Evolutionary conservation across 2,888 invertebrate species (phyloP).

Genomic region (Drosophila tanythrix): DNA sequence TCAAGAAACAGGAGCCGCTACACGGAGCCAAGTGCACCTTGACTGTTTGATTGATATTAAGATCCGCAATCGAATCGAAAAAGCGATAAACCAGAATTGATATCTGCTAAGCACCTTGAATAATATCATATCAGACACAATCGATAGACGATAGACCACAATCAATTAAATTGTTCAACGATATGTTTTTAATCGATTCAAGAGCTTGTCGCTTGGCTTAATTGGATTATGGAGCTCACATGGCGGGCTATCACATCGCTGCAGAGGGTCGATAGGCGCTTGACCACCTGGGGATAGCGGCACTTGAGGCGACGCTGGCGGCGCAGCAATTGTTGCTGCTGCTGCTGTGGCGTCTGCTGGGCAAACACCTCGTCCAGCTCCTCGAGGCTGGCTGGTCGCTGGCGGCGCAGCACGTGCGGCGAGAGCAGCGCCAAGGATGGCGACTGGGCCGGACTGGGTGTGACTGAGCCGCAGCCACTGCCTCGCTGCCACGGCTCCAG

Average conservation of each 20-base stretch:
- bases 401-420: slow-evolving; percentile 83
- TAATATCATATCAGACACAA: neutral
- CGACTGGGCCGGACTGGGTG: slow-evolving; percentile 82
- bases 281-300: slow-evolving; percentile 85
- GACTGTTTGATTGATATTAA: neutral
- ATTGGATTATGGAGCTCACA: slow-evolving; percentile 77
- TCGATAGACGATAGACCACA: neutral
- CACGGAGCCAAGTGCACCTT: neutral
- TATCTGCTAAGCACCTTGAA: neutral
- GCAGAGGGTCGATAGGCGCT: slow-evolving; percentile 86
- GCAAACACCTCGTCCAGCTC: slow-evolving; percentile 67
- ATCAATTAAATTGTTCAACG: neutral
- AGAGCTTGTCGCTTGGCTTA: neutral
- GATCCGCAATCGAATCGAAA: neutral
- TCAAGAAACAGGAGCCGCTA: neutral
- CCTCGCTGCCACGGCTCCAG: slow-evolving; percentile 85
- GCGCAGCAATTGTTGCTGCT: slow-evolving; percentile 65
- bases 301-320: slow-evolving; percentile 79
- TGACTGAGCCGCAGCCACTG: slow-evolving; percentile 79
- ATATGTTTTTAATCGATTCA: neutral
- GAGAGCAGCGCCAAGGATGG: slow-evolving; percentile 82
- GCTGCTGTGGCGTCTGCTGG: slow-evolving; percentile 60
- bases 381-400: slow-evolving; percentile 83
- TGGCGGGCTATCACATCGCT: slow-evolving; percentile 86
- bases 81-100: neutral